These are phyloP conservation scores for Steromphala cineraria DNA, from an alignment of 2,888 invertebrate species.

Conservation along the genomic window DNA sequence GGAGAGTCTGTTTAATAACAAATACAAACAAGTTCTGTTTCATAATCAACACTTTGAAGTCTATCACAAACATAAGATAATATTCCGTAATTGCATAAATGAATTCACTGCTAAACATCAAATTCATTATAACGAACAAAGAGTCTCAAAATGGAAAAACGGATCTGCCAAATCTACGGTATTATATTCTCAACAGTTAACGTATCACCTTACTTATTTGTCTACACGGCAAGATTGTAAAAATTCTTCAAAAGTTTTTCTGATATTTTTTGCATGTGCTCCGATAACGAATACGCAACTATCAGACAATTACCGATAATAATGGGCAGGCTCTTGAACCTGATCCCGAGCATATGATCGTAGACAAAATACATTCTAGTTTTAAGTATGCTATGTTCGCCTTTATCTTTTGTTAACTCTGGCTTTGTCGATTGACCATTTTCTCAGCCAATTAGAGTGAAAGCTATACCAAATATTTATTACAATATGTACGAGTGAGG, in stretches of 20 bases:
- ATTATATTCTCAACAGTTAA: slow-evolving; percentile 11
- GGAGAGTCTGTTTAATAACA: too few species aligned
- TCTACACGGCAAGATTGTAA: slow-evolving; percentile 11
- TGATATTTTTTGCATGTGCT: background rate
- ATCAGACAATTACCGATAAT: slow-evolving; percentile 13
- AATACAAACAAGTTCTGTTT: too few species aligned
- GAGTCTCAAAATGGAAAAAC: too few species aligned
- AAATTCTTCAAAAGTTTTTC: background rate
- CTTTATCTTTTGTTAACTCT: background rate
- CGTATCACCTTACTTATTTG: background rate
- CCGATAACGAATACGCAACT: background rate
- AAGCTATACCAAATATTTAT: slow-evolving; percentile 17
- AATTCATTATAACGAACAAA: background rate
- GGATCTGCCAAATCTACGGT: background rate
- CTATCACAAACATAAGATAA: background rate
- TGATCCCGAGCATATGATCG: background rate
- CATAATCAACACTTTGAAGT: too few species aligned
- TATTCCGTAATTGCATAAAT: background rate
- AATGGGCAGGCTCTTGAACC: background rate
- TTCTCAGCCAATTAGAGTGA: slow-evolving; percentile 6
- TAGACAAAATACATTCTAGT: slow-evolving; percentile 3
- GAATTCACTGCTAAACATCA: background rate
- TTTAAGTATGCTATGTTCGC: background rate
- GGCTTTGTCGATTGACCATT: slow-evolving; percentile 5
- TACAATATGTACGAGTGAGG: background rate